phyloP scores from a whole-genome alignment of 2,888 invertebrate genomes.

The Spodoptera exigua region DNA sequence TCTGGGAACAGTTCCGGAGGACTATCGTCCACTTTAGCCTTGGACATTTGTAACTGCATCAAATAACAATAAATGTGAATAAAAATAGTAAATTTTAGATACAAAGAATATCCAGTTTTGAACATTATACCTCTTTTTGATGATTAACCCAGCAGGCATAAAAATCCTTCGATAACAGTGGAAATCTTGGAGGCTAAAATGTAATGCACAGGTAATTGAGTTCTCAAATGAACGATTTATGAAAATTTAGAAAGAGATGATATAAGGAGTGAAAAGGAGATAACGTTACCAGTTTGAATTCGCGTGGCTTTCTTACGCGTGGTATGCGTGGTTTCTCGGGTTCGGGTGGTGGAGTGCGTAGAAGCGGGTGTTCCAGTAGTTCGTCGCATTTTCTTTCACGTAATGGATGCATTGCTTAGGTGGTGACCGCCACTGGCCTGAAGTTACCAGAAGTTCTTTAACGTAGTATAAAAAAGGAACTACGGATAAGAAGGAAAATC shows the following conservation, averaged over 20 bases:
- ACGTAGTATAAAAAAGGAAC: too few species aligned
- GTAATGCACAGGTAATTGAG: conserved; percentile 16
- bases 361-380: conserved; percentile 72
- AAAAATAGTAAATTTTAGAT: neutral
- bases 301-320: conserved; percentile 73
- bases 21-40: conserved; percentile 83
- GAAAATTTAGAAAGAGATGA: neutral
- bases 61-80: neutral
- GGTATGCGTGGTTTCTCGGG: conserved; percentile 78
- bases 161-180: conserved; percentile 73
- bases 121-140: conserved; percentile 76
- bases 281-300: conserved; percentile 74
- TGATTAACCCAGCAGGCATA: conserved; percentile 83
- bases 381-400: conserved; percentile 75
- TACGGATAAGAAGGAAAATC: too few species aligned
- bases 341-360: conserved; percentile 79
- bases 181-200: conserved; percentile 81
- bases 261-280: too few species aligned
- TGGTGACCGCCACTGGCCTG: neutral
- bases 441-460: conserved; percentile 7
- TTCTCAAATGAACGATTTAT: neutral
- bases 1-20: conserved; percentile 88
- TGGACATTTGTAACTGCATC: conserved; percentile 75
- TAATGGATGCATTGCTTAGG: conserved; percentile 73
- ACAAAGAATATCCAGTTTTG: too few species aligned